Base-by-base conservation (phyloP, 2,888 invertebrate genomes). In the Cabera pusaria region DNA sequence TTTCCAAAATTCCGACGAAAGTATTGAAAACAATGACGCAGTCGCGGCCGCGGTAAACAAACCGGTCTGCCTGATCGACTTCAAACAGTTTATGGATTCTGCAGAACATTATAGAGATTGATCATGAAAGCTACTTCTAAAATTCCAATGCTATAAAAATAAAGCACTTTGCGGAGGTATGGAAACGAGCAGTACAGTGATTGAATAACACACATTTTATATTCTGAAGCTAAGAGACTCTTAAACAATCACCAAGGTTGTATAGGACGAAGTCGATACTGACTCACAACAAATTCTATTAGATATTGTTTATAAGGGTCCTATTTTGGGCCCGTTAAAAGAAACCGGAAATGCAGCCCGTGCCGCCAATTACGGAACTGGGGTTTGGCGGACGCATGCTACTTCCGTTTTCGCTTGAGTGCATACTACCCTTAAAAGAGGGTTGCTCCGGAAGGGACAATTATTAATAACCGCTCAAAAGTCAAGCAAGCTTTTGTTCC, bases 371-470 rank as follows among this genome's bases (percentile, higher is more conserved):
- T 83, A 80, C 66, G 71, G 67, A 66, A 65, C 57, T 55, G 64
- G 68, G 70, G 73, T 72, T 77, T 78, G 74, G 79, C 77, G 71
- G 72, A 72, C 81, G 86, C 68, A 80, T 81, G 81, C 69, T 79
- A 85, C 85, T 87, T 88, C 88, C 88, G 87, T 76, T 85, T 84
- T 83, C 62, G 72, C 69, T 56, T 62, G 61, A 78, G 68, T 69
- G 74, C 66, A 66, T 74, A 70, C 64, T 74, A 81, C 84, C 85
- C 85, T 66, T 62, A 53, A 53, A 48, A 51, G 63, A 75, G 83
- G 85, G 84, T 64, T 82, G 85, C 71, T 82, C 79, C 83, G 84
- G 84, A 83, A 80, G 73, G 79, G 74, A 76, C 78, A 69, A 72
- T 76, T 78, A 74, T 76, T 76, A 77, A 76, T 81, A 83, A 76